Base-by-base conservation (phyloP, 2,888 invertebrate species). In the Incurvaria masculella region DNA sequence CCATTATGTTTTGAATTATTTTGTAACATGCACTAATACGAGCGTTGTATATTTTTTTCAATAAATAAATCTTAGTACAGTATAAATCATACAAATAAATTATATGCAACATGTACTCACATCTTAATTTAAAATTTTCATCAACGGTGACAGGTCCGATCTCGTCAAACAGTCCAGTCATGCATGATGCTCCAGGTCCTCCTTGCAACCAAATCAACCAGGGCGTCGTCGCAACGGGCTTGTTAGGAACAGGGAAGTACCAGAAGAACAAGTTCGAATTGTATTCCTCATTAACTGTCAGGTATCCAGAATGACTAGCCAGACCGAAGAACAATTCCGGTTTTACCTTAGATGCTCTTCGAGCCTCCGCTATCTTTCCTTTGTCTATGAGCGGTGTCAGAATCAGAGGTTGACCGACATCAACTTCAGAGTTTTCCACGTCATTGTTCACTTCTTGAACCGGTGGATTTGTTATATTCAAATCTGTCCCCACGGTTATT, bases 131-230 rank as follows among this genome's bases (percentile, higher is more conserved):
- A 5, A 53, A 51, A 33, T 59, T 50, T 10, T 45, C 45, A 45
- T 62, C 63, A 45, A 41, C 19, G 23, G 26, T 17, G 46, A 76
- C 65, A 0, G 75, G 75, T 41, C 75, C 75, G n/a, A 74, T 66
- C 52, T 75, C 73, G 19, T 64, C 63, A 43, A 75, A 74, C 1
- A 73, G 58, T 0, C 71, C 74, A 2, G 62, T 63, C 3, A 75
- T 52, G 26, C 88, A 87, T 0, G 89, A 85, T 1, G 82, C 86
- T 0, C 83, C 94, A 0, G 94, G 94, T 0, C 94, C 94, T 14
- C 94, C 94, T 81, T 94, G 88, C 14, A 94, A 72, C 94, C 94
- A 94, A 51, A 94, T 81, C 26, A 92, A 80, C 59, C 93, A 73
- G 0, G 94, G 93, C 2, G 68, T 65, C 26, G 63, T 59, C n/a